phyloP scores from a whole-genome alignment of 2,113 vertebrate species.

The Rattus norvegicus region GRCr8 NC_086020.1:63625501-63626000 shows the following conservation, averaged over 20 bases:
- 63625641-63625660: background rate
- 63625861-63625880: background rate
- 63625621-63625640: background rate
- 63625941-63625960: background rate
- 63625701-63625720: background rate
- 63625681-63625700: background rate
- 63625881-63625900: background rate
- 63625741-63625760: background rate
- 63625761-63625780: background rate
- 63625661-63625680: background rate
- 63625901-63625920: background rate
- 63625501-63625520: background rate
- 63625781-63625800: background rate
- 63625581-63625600: background rate
- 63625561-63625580: background rate
- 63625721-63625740: background rate
- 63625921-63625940: background rate
- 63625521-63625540: background rate
- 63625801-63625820: background rate
- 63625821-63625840: background rate
- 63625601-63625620: background rate
- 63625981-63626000: background rate
- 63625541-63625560: background rate
- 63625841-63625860: background rate
- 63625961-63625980: background rate